phyloP scores from a whole-genome alignment of 2,888 invertebrate species.

The Melinopterus prodromus region DNA sequence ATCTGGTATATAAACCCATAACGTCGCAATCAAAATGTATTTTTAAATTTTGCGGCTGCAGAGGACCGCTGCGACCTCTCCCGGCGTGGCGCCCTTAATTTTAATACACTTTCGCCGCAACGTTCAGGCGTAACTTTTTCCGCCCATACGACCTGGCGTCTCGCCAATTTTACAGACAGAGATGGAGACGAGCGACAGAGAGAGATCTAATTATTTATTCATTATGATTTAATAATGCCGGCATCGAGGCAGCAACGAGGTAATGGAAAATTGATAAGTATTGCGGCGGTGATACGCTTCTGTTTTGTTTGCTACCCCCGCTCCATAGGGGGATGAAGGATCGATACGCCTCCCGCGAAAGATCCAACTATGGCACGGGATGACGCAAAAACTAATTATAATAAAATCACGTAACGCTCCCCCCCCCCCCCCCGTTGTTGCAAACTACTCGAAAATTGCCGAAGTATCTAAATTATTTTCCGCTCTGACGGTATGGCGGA shows the following conservation, averaged over 20 bases:
- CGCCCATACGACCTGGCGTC: background rate
- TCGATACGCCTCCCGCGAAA: background rate
- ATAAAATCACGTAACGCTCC: background rate
- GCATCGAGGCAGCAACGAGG: background rate
- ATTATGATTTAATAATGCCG: slow-evolving; percentile 4
- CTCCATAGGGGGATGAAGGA: background rate
- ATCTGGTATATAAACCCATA: background rate
- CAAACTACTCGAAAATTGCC: too few species aligned
- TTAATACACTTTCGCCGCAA: background rate
- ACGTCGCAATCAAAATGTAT: background rate
- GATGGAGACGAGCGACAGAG: background rate
- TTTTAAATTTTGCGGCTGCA: background rate
- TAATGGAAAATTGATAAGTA: slow-evolving; percentile 4
- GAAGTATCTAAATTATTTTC: too few species aligned
- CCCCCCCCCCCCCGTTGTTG: background rate
- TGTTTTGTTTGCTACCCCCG: background rate
- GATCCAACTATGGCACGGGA: background rate
- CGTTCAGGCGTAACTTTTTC: background rate
- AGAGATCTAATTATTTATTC: background rate
- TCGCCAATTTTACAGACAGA: background rate
- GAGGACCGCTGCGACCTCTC: background rate
- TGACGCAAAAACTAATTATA: background rate
- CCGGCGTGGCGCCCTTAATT: background rate
- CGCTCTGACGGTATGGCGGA: too few species aligned
- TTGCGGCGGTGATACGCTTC: background rate